Evolutionary conservation across 2,888 invertebrate species (phyloP).

Genomic region (Malthinus flaveolus): DNA sequence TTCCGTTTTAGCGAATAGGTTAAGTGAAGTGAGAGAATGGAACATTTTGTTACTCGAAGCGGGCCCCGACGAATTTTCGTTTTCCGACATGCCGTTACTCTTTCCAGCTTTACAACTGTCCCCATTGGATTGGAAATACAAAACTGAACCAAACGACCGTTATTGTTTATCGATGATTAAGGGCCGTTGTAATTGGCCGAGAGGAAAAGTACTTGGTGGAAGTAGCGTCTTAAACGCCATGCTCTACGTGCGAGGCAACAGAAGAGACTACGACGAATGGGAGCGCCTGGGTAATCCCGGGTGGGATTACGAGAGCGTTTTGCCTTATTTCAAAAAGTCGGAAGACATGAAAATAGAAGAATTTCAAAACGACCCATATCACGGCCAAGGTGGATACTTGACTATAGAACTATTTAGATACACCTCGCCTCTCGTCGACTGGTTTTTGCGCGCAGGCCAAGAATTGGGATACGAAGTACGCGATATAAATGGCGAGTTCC

Average conservation of each 20-base stretch:
- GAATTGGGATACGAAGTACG: slow-evolving; percentile 71
- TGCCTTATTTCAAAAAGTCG: slow-evolving; percentile 79
- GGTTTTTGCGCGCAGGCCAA: slow-evolving; percentile 69
- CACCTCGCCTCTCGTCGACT: slow-evolving; percentile 68
- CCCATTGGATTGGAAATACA: slow-evolving; percentile 80
- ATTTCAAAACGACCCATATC: slow-evolving; percentile 63
- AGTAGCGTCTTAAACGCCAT: slow-evolving; percentile 87
- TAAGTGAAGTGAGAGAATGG: slow-evolving; percentile 75
- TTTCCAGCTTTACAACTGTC: slow-evolving; percentile 74
- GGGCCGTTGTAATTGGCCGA: slow-evolving; percentile 71
- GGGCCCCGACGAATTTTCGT: slow-evolving; percentile 70
- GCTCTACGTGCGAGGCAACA: slow-evolving; percentile 85
- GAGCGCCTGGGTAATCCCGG: slow-evolving; percentile 71
- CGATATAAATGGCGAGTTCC: slow-evolving; percentile 78
- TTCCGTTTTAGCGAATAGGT: slow-evolving; percentile 74
- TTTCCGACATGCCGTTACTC: slow-evolving; percentile 73
- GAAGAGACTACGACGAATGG: slow-evolving; percentile 86
- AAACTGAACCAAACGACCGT: slow-evolving; percentile 69
- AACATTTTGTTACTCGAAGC: slow-evolving; percentile 78
- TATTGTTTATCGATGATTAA: slow-evolving; percentile 72
- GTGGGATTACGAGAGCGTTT: slow-evolving; percentile 77
- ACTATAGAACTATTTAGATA: slow-evolving; percentile 73
- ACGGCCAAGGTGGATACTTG: slow-evolving; percentile 72
- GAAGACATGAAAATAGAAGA: slow-evolving; percentile 76
- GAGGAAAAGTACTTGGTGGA: slow-evolving; percentile 80